Percentiles rank a stretch among this genome's conserved stretches.
Evolutionary conservation across 2,888 invertebrate species (phyloP).

Genomic region (Drosophila phalerata): DNA sequence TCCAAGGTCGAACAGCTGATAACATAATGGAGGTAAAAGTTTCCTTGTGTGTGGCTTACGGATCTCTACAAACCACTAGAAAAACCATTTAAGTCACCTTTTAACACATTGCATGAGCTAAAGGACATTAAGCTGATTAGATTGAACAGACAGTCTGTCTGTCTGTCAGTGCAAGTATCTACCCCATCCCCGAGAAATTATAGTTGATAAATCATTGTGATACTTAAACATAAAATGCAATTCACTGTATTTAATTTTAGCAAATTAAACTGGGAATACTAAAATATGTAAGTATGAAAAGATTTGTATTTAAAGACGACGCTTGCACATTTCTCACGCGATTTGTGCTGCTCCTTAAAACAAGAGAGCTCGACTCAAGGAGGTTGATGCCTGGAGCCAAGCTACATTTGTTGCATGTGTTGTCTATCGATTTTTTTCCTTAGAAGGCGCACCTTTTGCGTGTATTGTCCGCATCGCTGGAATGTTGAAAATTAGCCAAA

Average conservation of each 20-base stretch:
- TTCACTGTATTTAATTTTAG: too few species aligned
- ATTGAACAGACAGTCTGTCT: background rate
- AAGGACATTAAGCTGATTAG: slow-evolving; percentile 15
- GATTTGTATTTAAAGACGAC: slow-evolving; percentile 6
- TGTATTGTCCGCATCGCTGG: slow-evolving; percentile 25
- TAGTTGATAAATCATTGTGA: background rate
- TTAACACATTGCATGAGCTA: slow-evolving; percentile 4
- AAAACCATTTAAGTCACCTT: slow-evolving; percentile 20
- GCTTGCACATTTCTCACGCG: slow-evolving; percentile 58
- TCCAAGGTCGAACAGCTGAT: slow-evolving; percentile 33
- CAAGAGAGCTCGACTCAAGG: slow-evolving; percentile 20
- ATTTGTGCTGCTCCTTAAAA: slow-evolving; percentile 40
- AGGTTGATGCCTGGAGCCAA: slow-evolving; percentile 10
- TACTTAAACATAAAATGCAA: too few species aligned
- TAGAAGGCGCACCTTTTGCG: slow-evolving; percentile 24
- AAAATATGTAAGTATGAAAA: background rate
- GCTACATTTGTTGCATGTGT: slow-evolving; percentile 17
- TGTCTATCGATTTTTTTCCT: slow-evolving; percentile 50
- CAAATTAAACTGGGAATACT: too few species aligned
- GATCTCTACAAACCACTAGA: background rate
- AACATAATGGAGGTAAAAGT: background rate
- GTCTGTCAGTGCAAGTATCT: background rate
- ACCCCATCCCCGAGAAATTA: background rate
- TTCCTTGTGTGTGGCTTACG: background rate
- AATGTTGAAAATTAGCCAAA: slow-evolving; percentile 9